Conservation (phyloP, 2,888 invertebrate genomes). For the Lasioglossum vierecki region DNA sequence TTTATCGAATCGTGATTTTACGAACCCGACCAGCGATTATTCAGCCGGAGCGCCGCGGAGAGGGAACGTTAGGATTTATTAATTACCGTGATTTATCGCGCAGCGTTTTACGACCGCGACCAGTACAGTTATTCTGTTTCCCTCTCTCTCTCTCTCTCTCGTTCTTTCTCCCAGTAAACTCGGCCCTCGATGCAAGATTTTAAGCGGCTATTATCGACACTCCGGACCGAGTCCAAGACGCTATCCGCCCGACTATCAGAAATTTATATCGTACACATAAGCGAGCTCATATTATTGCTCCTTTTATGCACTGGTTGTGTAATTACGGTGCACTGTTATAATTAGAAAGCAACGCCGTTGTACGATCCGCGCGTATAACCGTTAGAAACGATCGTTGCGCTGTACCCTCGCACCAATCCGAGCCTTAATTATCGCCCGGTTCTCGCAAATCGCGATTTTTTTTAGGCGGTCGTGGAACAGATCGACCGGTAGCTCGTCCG, state of each 20-base stretch:
- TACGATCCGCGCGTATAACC: slow-evolving; percentile 44
- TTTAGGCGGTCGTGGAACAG: slow-evolving; percentile 6
- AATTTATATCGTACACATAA: slow-evolving; percentile 65
- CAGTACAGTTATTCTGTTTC: slow-evolving; percentile 44
- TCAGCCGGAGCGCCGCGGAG: neutral
- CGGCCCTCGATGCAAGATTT: slow-evolving; percentile 39
- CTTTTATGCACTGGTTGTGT: slow-evolving; percentile 60
- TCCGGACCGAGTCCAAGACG: slow-evolving; percentile 7
- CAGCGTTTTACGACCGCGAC: slow-evolving; percentile 34
- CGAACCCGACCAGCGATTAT: slow-evolving; percentile 14
- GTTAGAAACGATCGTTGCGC: slow-evolving; percentile 52
- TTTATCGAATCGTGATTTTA: neutral
- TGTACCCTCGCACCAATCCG: slow-evolving; percentile 22
- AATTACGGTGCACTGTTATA: slow-evolving; percentile 67
- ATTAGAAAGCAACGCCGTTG: slow-evolving; percentile 66
- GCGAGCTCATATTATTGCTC: slow-evolving; percentile 52
- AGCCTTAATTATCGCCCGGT: neutral
- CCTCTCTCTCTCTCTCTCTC: neutral
- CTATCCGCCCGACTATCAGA: slow-evolving; percentile 50
- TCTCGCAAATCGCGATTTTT: neutral
- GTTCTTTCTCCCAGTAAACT: neutral
- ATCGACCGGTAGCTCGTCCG: slow-evolving; percentile 15
- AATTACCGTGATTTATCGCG: slow-evolving; percentile 63
- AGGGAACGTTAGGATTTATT: slow-evolving; percentile 55
- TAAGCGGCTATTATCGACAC: slow-evolving; percentile 46